Conservation (phyloP, 2,888 invertebrate genomes). For the Balanococcus diminutus region DNA sequence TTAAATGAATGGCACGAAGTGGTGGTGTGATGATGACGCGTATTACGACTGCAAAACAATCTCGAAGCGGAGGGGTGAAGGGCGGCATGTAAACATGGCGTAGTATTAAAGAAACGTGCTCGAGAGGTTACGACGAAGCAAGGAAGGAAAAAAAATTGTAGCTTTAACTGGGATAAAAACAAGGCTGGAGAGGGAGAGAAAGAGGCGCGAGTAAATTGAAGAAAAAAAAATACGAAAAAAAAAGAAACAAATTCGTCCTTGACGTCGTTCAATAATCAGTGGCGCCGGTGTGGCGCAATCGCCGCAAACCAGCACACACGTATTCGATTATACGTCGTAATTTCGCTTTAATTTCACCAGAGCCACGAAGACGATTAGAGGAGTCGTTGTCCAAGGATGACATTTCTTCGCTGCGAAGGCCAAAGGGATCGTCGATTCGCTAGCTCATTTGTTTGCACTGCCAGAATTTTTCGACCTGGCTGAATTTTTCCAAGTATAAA, state of each 20-base stretch:
- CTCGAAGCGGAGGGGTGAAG: neutral
- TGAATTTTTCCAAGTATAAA: too few relatives aligned
- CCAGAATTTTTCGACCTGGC: too few relatives aligned
- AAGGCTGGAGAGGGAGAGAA: neutral
- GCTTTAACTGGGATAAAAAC: neutral
- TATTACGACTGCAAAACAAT: neutral
- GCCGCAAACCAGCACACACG: neutral
- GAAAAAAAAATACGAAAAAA: neutral
- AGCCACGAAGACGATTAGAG: neutral
- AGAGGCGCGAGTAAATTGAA: too few relatives aligned
- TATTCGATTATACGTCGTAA: neutral
- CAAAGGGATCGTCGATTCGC: too few relatives aligned
- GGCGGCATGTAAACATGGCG: neutral
- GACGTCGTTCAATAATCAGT: slow-evolving; percentile 37
- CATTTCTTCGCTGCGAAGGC: too few relatives aligned
- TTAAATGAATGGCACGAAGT: too few relatives aligned
- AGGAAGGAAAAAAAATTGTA: neutral
- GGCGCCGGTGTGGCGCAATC: neutral
- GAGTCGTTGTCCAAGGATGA: neutral
- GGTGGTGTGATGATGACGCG: neutral
- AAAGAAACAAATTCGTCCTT: slow-evolving; percentile 42
- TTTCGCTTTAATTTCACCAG: neutral
- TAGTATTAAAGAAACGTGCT: neutral
- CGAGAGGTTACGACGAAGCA: neutral
- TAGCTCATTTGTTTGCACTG: too few relatives aligned